Evolutionary conservation across 1,140 invertebrate genomes (phyloP).

Genomic region (Atta cephalotes): DNA sequence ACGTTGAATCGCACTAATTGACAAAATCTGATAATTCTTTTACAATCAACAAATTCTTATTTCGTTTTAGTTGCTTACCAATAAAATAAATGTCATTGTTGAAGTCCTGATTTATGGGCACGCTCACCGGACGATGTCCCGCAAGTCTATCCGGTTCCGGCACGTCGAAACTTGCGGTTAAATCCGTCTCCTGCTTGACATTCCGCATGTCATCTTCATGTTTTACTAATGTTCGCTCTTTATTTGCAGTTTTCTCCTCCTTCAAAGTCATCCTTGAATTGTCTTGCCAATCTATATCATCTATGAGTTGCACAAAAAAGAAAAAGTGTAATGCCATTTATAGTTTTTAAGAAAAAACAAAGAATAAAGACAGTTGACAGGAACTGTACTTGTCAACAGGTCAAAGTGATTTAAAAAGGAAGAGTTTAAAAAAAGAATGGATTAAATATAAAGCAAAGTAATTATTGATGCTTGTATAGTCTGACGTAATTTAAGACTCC

Average conservation of each 20-base stretch:
- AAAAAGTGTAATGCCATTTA: background rate
- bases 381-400: background rate
- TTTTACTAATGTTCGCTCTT: background rate
- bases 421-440: constrained; percentile 27
- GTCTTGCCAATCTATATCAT: constrained; percentile 29
- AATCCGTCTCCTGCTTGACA: constrained; percentile 34
- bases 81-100: constrained; percentile 83
- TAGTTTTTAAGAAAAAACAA: constrained; percentile 8
- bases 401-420: constrained; percentile 19
- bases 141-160: constrained; percentile 76
- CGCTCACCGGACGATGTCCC: constrained; percentile 75
- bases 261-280: background rate
- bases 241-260: background rate
- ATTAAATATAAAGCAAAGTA: constrained; percentile 18
- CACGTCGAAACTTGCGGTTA: constrained; percentile 58
- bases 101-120: constrained; percentile 75
- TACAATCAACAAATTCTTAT: background rate
- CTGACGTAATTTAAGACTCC: background rate
- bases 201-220: constrained; percentile 39
- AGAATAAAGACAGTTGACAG: background rate
- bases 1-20: constrained; percentile 9
- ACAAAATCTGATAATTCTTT: constrained; percentile 12
- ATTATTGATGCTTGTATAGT: constrained; percentile 3
- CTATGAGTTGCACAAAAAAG: background rate
- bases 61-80: constrained; percentile 71